Evolutionary conservation across 2,888 invertebrate species (phyloP).

Genomic region (Lathronympha strigana): DNA sequence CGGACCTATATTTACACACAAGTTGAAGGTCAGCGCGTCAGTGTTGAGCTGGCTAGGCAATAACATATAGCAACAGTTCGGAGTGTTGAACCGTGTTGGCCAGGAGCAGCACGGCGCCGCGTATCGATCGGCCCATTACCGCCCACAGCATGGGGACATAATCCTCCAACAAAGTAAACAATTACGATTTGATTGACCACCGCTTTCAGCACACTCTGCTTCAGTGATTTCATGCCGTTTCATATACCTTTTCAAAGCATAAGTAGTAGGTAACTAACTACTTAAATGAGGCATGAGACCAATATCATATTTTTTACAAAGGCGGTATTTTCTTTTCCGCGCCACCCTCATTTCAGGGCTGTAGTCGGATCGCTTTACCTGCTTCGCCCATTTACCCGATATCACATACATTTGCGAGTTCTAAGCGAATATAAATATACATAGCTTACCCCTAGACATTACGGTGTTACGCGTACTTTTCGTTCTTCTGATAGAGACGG

Average conservation of each 20-base stretch:
- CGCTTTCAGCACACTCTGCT: conserved; percentile 15
- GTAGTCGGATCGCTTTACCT: conserved; percentile 26
- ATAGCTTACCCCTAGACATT: conserved; percentile 24
- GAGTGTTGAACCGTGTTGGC: conserved; percentile 55
- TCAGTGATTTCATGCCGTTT: conserved; percentile 1
- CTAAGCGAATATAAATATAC: conserved; percentile 34
- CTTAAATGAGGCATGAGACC: background rate
- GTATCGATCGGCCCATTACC: conserved; percentile 69
- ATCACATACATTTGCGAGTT: conserved; percentile 28
- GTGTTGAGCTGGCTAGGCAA: conserved; percentile 17
- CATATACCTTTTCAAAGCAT: background rate
- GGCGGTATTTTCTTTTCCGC: background rate
- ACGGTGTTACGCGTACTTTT: conserved; percentile 16
- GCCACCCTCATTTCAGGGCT: conserved; percentile 4
- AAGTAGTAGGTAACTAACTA: background rate
- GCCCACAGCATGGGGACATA: conserved; percentile 60
- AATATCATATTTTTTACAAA: background rate
- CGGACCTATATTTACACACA: conserved; percentile 25
- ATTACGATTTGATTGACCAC: conserved; percentile 45
- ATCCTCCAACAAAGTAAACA: conserved; percentile 55
- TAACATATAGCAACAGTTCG: conserved; percentile 56
- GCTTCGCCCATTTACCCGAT: conserved; percentile 25
- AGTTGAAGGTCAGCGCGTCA: conserved; percentile 35
- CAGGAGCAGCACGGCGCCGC: conserved; percentile 63
- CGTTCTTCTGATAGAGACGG: conserved; percentile 6